These are phyloP conservation scores for Pygoscelis antarcticus DNA, from an alignment of 2,113 vertebrate species.

Conservation along the genomic window DNA sequence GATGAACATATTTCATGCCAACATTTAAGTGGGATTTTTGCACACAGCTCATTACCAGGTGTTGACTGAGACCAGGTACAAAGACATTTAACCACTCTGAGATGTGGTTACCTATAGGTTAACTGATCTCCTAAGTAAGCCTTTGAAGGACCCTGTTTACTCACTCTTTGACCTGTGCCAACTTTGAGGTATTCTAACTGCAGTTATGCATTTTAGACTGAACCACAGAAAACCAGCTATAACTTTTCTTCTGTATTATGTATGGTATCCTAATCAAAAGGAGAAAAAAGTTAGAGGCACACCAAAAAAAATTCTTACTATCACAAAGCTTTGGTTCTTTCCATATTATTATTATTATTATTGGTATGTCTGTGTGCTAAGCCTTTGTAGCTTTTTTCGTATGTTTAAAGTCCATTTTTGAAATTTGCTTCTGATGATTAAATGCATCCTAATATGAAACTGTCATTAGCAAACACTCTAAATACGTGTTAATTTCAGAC, in stretches of 20 bases:
- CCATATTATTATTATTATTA: not conserved
- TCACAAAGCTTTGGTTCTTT: not conserved
- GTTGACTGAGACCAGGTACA: not conserved
- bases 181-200: not conserved
- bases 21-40: not conserved
- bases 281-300: not conserved
- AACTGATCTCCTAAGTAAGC: not conserved
- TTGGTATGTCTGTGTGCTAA: not conserved
- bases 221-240: not conserved
- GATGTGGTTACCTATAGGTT: not conserved
- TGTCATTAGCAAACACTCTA: not conserved
- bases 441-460: not conserved
- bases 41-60: not conserved
- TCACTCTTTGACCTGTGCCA: not conserved
- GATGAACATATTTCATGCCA: not conserved
- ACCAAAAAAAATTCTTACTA: not conserved
- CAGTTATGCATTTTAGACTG: not conserved
- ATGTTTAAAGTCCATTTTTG: not conserved
- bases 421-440: not conserved
- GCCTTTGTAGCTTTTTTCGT: not conserved
- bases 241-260: not conserved
- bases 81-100: not conserved
- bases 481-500: not conserved
- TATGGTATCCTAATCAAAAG: not conserved
- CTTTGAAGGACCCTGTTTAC: not conserved